phyloP scores from a whole-genome alignment of 2,113 vertebrate species.

The Patagioenas fasciata region DNA sequence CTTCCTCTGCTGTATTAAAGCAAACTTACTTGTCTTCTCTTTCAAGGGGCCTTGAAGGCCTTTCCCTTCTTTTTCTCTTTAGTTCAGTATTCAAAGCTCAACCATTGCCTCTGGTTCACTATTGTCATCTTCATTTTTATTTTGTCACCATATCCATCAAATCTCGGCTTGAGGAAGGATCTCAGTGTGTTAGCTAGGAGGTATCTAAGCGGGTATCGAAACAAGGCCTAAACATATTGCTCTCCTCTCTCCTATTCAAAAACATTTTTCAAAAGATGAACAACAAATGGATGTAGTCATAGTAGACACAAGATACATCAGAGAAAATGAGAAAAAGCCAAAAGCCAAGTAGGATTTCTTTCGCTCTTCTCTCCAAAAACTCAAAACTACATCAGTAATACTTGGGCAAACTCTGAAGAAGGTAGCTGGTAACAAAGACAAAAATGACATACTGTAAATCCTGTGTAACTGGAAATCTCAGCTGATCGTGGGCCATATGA shows the following conservation, averaged over 20 bases:
- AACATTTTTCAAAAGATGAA: neutral
- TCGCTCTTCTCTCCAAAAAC: neutral
- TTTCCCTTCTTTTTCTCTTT: neutral
- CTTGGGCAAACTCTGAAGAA: neutral
- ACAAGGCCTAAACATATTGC: neutral
- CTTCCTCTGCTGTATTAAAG: neutral
- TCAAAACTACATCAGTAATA: neutral
- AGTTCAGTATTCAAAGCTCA: neutral
- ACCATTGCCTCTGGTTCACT: neutral
- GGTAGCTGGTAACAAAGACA: neutral
- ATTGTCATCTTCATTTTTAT: neutral
- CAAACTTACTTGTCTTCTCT: neutral
- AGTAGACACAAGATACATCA: neutral
- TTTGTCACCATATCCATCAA: neutral
- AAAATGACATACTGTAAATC: neutral
- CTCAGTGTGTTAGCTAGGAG: neutral
- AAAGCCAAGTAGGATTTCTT: neutral
- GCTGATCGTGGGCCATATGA: accelerated
- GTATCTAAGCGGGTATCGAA: neutral
- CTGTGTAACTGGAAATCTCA: neutral
- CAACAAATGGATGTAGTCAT: neutral
- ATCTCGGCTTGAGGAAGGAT: neutral
- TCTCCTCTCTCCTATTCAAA: neutral
- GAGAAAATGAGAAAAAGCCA: neutral
- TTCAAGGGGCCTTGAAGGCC: neutral